A percentile compares a stretch with the other conserved stretches of the same genome.
These are phyloP conservation scores for Bimastos eiseni DNA, from an alignment of 2,888 invertebrate genomes.

Conservation along the genomic window DNA sequence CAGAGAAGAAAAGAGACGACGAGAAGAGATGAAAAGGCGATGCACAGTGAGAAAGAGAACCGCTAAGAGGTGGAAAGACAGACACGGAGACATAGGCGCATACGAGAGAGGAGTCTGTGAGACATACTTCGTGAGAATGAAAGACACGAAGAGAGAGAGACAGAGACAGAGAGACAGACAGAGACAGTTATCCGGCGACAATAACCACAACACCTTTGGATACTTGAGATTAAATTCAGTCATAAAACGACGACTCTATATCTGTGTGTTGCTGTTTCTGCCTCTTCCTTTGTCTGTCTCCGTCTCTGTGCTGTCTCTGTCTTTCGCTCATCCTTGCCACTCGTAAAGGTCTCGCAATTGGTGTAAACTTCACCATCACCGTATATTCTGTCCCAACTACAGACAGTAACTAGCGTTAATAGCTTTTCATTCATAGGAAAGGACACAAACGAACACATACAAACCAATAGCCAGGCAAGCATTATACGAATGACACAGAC, in stretches of 20 bases:
- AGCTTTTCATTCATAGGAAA: not conserved
- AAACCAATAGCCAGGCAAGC: not conserved
- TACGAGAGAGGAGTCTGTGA: not conserved
- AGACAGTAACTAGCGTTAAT: not conserved
- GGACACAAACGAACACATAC: not conserved
- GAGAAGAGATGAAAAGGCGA: no score
- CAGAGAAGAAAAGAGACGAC: not conserved
- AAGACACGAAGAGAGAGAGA: not conserved
- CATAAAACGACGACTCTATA: not conserved
- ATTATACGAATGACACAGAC: not conserved
- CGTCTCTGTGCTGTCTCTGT: not conserved
- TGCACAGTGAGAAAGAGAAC: not conserved
- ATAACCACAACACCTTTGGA: not conserved
- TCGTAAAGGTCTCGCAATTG: not conserved
- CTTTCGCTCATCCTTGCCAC: not conserved
- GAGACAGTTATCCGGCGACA: not conserved
- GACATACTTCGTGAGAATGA: not conserved
- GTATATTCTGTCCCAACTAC: not conserved
- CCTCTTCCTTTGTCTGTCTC: not conserved
- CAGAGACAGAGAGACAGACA: not conserved
- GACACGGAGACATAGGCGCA: not conserved
- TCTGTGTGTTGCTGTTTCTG: not conserved
- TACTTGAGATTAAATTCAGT: conserved; percentile 10
- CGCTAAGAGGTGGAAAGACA: not conserved
- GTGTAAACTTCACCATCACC: not conserved